A percentile compares a stretch with the other conserved stretches of the same genome.
Conservation (phyloP, 2,113 vertebrate species). For the Siphamia tubifer region DNA sequence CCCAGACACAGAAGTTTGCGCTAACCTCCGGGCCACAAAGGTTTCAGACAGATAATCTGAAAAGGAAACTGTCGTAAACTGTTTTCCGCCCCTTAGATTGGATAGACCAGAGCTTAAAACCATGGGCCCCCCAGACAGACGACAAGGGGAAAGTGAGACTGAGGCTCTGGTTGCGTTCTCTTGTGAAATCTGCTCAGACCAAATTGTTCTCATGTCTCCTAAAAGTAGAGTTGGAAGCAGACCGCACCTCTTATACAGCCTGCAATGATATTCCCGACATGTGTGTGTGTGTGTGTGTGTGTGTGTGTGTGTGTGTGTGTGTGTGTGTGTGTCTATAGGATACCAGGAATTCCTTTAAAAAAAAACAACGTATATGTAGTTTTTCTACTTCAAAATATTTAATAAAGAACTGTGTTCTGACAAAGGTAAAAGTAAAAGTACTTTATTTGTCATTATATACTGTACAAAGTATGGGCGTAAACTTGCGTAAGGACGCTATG, state of each 20-base stretch:
- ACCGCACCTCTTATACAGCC: background rate
- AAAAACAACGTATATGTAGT: too few relatives aligned
- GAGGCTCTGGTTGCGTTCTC: conserved; percentile 35
- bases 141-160: conserved; percentile 31
- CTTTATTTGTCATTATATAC: too few relatives aligned
- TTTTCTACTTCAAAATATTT: too few relatives aligned
- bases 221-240: conserved; percentile 17
- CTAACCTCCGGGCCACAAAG: conserved; percentile 56
- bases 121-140: conserved; percentile 37
- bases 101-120: conserved; percentile 28
- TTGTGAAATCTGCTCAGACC: conserved; percentile 70
- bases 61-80: conserved; percentile 72
- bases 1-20: conserved; percentile 46
- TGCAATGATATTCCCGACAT: background rate
- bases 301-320: too few relatives aligned
- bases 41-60: conserved; percentile 74
- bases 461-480: too few relatives aligned
- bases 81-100: conserved; percentile 27
- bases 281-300: too few relatives aligned
- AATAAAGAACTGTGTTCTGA: too few relatives aligned
- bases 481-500: too few relatives aligned
- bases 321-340: too few relatives aligned
- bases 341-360: too few relatives aligned
- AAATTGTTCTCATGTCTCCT: conserved; percentile 68
- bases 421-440: too few relatives aligned